Conservation (phyloP, 2,797 vertebrate species). For the Tapirus indicus region DNA sequence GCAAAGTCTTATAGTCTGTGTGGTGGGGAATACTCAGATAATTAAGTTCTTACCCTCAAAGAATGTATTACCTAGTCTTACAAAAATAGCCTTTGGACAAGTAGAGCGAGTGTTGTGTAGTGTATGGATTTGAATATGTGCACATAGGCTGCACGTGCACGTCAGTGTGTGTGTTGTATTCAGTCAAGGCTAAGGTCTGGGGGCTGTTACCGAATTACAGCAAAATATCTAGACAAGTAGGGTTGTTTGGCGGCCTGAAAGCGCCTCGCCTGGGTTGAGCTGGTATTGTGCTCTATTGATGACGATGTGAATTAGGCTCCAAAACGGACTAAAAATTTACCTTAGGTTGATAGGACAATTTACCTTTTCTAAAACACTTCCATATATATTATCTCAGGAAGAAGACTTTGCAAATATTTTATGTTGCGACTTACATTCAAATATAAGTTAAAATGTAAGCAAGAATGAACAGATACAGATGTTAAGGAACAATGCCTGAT, state of each 20-base stretch:
- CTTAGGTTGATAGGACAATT: not conserved
- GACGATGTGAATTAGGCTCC: not conserved
- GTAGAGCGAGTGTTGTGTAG: not conserved
- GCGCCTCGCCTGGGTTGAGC: not conserved
- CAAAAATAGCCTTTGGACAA: not conserved
- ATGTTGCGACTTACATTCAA: slow-evolving; percentile 21
- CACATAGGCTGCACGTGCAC: not conserved
- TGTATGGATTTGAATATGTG: not conserved
- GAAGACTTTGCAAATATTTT: slow-evolving; percentile 4
- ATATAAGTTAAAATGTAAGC: not conserved
- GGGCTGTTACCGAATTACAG: not conserved
- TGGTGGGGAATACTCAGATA: not conserved
- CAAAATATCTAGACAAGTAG: not conserved
- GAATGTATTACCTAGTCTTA: not conserved
- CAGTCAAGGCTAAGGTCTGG: not conserved
- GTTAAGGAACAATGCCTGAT: not conserved
- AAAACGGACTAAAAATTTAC: not conserved
- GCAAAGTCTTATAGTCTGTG: not conserved
- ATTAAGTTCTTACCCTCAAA: not conserved
- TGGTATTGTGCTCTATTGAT: not conserved
- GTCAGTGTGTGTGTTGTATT: not conserved
- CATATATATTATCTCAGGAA: not conserved
- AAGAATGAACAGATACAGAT: not conserved
- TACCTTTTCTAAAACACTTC: not conserved
- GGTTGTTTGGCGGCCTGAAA: not conserved